phyloP scores from a whole-genome alignment of 2,888 invertebrate genomes.

The Norana najaformis region DNA sequence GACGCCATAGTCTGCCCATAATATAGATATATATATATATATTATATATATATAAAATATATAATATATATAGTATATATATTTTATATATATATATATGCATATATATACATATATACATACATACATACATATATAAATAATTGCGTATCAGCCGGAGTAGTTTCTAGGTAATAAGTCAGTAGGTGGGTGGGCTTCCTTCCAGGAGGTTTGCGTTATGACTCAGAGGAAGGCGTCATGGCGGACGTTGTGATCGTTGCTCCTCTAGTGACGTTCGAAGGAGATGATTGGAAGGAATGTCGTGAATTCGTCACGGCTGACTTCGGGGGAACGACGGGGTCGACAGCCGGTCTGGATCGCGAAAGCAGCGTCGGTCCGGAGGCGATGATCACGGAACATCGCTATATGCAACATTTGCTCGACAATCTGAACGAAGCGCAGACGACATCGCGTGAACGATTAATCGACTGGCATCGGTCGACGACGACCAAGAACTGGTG shows the following conservation, averaged over 20 bases:
- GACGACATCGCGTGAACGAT: not conserved
- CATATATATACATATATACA: not conserved
- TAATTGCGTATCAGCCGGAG: not conserved
- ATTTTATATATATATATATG: not conserved
- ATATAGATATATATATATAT: not conserved
- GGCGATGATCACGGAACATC: conserved; percentile 3
- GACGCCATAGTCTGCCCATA: not conserved
- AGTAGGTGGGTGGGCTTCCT: not conserved
- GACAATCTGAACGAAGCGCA: not conserved
- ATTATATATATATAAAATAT: not conserved
- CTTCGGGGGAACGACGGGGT: not conserved
- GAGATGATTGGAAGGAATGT: conserved; percentile 16
- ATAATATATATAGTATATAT: not conserved
- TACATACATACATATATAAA: not conserved
- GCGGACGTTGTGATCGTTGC: conserved; percentile 16
- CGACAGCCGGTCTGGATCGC: not conserved
- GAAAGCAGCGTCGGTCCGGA: not conserved
- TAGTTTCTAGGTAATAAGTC: conserved; percentile 4
- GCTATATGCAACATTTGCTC: not conserved
- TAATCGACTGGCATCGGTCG: conserved; percentile 23
- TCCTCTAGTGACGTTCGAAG: conserved; percentile 9
- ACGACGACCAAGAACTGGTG: not conserved
- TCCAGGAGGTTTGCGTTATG: not conserved
- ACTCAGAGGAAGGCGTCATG: conserved; percentile 20
- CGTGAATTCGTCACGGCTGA: conserved; percentile 14